phyloP scores from a whole-genome alignment of 30 jellyfish, hydroid and myxozoan species.

The Hydractinia symbiolongicarpus region DNA sequence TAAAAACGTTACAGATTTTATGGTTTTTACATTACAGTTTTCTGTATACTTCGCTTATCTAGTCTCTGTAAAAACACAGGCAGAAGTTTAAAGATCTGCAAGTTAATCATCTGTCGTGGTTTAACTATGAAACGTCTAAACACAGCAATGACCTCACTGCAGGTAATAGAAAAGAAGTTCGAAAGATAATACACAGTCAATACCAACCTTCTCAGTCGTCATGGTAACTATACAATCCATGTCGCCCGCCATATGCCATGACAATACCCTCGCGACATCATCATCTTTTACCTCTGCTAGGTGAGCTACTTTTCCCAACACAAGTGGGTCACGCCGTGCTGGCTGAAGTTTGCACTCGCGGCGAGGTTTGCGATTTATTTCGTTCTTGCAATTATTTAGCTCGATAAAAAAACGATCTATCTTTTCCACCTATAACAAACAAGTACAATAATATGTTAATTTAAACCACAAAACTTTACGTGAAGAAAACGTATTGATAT shows the following conservation, averaged over 20 bases:
- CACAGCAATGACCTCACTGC: no score
- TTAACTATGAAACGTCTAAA: no score
- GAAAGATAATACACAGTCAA: not conserved
- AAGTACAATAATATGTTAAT: not conserved
- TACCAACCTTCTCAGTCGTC: constrained; percentile 52
- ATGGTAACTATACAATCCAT: constrained; percentile 65
- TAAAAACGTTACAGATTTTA: no score
- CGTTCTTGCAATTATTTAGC: not conserved
- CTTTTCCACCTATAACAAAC: constrained; percentile 16
- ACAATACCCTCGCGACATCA: constrained; percentile 59
- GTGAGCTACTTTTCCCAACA: constrained; percentile 69
- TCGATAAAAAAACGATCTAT: not conserved
- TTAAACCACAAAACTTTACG: no score
- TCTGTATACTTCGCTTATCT: no score
- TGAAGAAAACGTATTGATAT: no score
- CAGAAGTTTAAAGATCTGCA: no score
- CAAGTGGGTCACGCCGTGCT: constrained; percentile 32
- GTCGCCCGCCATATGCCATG: constrained; percentile 70
- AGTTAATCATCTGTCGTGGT: no score
- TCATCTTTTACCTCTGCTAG: constrained; percentile 53
- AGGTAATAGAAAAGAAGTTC: no score
- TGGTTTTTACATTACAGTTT: no score
- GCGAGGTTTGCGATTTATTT: constrained; percentile 25
- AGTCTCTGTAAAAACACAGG: no score
- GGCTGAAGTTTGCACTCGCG: constrained; percentile 39